phyloP scores from a whole-genome alignment of 2,888 invertebrate species.

The Podotricha telesiphe region DNA sequence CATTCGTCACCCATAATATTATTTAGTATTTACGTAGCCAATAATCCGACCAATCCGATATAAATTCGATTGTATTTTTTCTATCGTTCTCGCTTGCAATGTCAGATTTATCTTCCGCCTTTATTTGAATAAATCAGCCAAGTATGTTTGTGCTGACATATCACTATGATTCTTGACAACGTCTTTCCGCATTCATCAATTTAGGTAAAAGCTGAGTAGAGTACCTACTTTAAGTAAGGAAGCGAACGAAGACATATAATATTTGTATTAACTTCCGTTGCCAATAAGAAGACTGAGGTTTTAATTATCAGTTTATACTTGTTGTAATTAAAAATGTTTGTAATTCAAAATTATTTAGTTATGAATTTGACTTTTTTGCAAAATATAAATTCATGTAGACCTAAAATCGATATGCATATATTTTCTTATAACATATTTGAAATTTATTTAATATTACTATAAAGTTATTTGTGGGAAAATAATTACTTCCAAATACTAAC shows the following conservation, averaged over 20 bases:
- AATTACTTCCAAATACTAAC: too few relatives aligned
- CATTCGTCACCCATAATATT: slow-evolving; percentile 12
- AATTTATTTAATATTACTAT: too few relatives aligned
- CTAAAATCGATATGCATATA: too few relatives aligned
- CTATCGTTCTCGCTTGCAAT: slow-evolving; percentile 22
- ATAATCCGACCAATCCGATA: slow-evolving; percentile 31
- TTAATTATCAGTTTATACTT: not conserved
- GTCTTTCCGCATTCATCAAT: slow-evolving; percentile 5
- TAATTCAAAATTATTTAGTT: too few relatives aligned
- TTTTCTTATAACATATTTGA: too few relatives aligned
- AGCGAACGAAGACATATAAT: not conserved
- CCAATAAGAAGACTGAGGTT: too few relatives aligned
- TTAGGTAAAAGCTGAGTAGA: slow-evolving; percentile 6
- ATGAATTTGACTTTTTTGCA: too few relatives aligned
- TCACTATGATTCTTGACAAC: slow-evolving; percentile 17
- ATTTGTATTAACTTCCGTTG: not conserved
- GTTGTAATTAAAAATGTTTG: too few relatives aligned
- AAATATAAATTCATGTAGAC: too few relatives aligned
- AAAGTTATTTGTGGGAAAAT: too few relatives aligned
- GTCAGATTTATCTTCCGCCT: slow-evolving; percentile 32
- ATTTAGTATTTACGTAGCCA: slow-evolving; percentile 26
- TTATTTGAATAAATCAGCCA: slow-evolving; percentile 35
- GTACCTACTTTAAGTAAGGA: slow-evolving; percentile 4
- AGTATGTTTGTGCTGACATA: slow-evolving; percentile 28
- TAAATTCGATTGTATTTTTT: slow-evolving; percentile 30